These are phyloP conservation scores for Stegodyphus dumicola DNA, from an alignment of 1,140 invertebrate species.

Conservation along the genomic window DNA sequence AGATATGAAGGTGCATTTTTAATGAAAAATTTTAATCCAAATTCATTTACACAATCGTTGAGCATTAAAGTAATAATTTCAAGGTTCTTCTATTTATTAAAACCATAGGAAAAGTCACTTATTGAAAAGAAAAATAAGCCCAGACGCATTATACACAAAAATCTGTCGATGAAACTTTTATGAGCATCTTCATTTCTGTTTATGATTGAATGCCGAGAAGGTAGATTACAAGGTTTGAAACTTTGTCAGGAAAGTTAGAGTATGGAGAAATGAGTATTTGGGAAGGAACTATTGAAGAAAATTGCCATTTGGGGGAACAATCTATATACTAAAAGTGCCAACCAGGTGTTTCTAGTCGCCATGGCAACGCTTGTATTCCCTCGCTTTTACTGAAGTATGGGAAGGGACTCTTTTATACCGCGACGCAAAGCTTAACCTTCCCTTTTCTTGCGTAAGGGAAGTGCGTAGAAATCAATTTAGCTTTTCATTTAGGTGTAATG, in stretches of 20 bases:
- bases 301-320: conserved; percentile 30
- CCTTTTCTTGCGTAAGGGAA: conserved; percentile 13
- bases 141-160: too few species aligned
- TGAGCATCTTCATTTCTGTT: too few species aligned
- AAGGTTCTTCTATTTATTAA: too few species aligned
- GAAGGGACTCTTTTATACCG: conserved; percentile 35
- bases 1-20: too few species aligned
- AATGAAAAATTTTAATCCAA: too few species aligned
- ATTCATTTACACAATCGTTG: too few species aligned
- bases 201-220: too few species aligned
- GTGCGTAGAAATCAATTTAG: conserved; percentile 51
- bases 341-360: conserved; percentile 31
- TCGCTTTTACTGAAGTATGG: conserved; percentile 18
- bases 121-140: too few species aligned
- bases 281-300: conserved; percentile 30
- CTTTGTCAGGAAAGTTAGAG: conserved; percentile 8
- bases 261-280: not conserved
- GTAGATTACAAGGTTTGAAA: not conserved
- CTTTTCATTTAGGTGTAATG: conserved; percentile 52
- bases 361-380: conserved; percentile 33
- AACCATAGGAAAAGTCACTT: too few species aligned
- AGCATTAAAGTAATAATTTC: too few species aligned
- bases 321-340: conserved; percentile 34
- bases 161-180: too few species aligned
- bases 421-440: conserved; percentile 11